Conservation (phyloP, 2,888 invertebrate genomes). For the Vesta saturnalis region DNA sequence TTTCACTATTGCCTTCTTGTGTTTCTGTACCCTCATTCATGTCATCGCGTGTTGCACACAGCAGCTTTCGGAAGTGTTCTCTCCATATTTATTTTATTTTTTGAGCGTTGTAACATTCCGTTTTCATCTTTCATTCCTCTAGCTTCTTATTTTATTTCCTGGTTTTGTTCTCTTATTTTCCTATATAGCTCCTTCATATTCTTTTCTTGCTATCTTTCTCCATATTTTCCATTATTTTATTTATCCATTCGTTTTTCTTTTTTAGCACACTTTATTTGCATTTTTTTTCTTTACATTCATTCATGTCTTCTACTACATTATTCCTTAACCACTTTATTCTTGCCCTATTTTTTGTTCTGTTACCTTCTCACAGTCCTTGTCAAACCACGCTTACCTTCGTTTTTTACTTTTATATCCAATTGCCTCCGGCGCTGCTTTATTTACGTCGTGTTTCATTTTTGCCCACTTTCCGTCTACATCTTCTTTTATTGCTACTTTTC, state of each 20-base stretch:
- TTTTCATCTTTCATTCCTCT: background rate
- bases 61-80: background rate
- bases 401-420: background rate
- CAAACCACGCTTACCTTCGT: background rate
- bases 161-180: background rate
- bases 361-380: too few relatives aligned
- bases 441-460: too few relatives aligned
- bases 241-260: background rate
- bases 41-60: too few relatives aligned
- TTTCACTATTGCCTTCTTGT: too few relatives aligned
- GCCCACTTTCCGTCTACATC: too few relatives aligned
- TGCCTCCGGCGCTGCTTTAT: background rate
- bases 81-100: background rate
- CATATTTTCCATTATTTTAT: background rate
- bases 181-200: too few relatives aligned
- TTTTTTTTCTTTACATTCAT: background rate
- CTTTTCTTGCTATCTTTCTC: background rate
- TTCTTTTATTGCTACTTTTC: background rate
- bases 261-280: background rate
- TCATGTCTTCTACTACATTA: background rate
- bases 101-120: too few relatives aligned
- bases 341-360: background rate
- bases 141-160: background rate
- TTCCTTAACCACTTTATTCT: background rate
- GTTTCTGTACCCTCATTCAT: too few relatives aligned